Conservation (phyloP, 2,113 vertebrate species). For the Dicaeum eximium region DNA sequence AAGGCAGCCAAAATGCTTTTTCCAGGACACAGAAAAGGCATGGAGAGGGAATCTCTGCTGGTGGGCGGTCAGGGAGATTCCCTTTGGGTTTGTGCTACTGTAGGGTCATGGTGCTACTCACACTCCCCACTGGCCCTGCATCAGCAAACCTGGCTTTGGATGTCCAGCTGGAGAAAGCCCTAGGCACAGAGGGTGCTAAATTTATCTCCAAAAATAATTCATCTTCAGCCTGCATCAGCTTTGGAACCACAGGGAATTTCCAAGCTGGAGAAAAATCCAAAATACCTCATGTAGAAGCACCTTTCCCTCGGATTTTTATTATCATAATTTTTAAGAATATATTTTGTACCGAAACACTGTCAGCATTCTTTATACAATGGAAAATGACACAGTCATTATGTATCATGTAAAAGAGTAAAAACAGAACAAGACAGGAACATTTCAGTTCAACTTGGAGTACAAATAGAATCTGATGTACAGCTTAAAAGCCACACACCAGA, state of each 20-base stretch:
- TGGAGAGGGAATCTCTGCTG: not conserved
- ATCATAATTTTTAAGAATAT: slow-evolving; percentile 67
- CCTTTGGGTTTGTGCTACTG: not conserved
- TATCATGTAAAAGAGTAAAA: slow-evolving; percentile 68
- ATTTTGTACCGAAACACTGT: slow-evolving; percentile 77
- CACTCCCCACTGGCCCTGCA: not conserved
- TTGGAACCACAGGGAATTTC: not conserved
- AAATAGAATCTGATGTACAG: slow-evolving; percentile 66
- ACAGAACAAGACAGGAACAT: slow-evolving; percentile 67
- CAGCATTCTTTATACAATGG: slow-evolving; percentile 72
- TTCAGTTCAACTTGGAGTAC: slow-evolving; percentile 58
- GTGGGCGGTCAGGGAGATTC: not conserved
- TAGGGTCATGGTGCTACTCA: not conserved
- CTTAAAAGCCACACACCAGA: slow-evolving; percentile 63
- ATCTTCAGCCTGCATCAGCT: not conserved
- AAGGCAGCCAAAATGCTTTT: not conserved
- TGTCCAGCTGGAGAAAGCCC: not conserved
- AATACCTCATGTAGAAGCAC: slow-evolving; percentile 59
- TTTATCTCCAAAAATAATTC: not conserved
- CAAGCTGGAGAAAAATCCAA: slow-evolving; percentile 58
- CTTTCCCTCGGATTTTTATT: slow-evolving; percentile 66
- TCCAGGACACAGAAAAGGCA: not conserved
- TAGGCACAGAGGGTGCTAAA: not conserved
- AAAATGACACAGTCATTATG: slow-evolving; percentile 68
- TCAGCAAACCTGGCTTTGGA: not conserved